A percentile compares a stretch with the other conserved stretches of the same genome.
These are phyloP conservation scores for Sycophila texana DNA, from an alignment of 2,888 invertebrate species.

Conservation along the genomic window DNA sequence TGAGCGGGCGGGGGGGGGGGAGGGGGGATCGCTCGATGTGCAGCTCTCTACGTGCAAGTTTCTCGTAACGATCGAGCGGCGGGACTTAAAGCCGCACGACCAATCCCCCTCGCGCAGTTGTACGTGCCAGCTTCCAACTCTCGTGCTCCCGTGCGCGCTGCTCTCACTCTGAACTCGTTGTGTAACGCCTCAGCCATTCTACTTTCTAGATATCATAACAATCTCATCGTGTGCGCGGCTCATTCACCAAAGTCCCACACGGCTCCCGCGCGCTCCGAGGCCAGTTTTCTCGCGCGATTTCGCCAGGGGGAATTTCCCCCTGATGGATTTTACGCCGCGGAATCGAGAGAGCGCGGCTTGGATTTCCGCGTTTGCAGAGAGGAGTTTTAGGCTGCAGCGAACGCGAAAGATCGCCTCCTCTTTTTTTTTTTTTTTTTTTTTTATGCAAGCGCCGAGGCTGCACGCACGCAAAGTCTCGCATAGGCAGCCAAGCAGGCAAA, in stretches of 20 bases:
- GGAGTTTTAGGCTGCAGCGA: background rate
- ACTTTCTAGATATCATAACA: constrained; percentile 37
- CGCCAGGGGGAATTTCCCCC: background rate
- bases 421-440: background rate
- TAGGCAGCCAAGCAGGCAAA: constrained; percentile 52
- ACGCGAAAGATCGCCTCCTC: too few relatives aligned
- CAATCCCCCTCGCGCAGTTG: constrained; percentile 8
- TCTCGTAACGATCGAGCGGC: constrained; percentile 49
- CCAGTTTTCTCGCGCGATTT: background rate
- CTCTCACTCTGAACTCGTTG: constrained; percentile 10
- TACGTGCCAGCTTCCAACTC: background rate
- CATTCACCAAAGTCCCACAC: background rate
- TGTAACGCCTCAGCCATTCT: constrained; percentile 29
- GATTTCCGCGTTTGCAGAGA: background rate
- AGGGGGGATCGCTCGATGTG: background rate
- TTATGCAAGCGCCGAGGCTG: background rate
- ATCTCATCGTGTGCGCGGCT: constrained; percentile 30
- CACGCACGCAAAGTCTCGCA: constrained; percentile 31
- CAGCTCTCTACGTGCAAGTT: constrained; percentile 18
- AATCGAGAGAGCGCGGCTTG: background rate
- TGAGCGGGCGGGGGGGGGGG: background rate
- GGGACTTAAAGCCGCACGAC: constrained; percentile 50
- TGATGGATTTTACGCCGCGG: background rate
- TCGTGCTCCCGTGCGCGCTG: background rate
- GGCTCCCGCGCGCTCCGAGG: background rate